Evolutionary conservation across 1,140 invertebrate genomes (phyloP), one percentile per base, ranked within the genome.

Genomic region (Helicoverpa armigera): DNA sequence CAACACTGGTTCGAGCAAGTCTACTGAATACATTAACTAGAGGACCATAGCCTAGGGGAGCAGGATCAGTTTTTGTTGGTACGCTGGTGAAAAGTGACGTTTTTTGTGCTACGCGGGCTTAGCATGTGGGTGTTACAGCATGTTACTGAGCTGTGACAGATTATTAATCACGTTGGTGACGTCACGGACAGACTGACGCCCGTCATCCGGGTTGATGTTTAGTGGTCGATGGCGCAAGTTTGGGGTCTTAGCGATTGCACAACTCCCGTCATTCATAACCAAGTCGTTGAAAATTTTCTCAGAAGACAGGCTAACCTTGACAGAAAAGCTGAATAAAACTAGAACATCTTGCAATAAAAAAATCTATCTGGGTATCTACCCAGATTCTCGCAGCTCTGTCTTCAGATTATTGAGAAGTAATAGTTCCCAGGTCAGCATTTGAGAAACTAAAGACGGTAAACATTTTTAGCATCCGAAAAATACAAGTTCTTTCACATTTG

Each of bases 131-230:
- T 16, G 16, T 10, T 10, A 43, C 48, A 31, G 69, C 9, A 16
- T 53, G 69, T 54, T 51, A 29, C 16, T 23, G 18, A 9, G 69
- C 51, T 18, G 72, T 78, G 82, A 82, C 82, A 83, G 82, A 77
- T 63, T 85, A 86, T 86, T 85, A 86, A 85, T 85, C 85, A 86
- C 79, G 56, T 72, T 54, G 80, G 82, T 61, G 76, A 74, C 63
- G 85, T 84, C 82, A 50, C 69, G 63, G 56, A 65, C 85, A 85
- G 83, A 86, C 69, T 86, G 85, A 86, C 84, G 67, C 70, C 81
- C 78, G 75, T 85, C 82, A 85, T 81, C 80, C 82, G 80, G 48
- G 43, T 43, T 35, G 77, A 86, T 63, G 72, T 50, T 48, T 35
- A 56, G 69, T 58, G 3, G 14, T 56, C 48, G 76, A 61, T 80